phyloP scores from a whole-genome alignment of 2,888 invertebrate species.

The Cepaea hortensis region DNA sequence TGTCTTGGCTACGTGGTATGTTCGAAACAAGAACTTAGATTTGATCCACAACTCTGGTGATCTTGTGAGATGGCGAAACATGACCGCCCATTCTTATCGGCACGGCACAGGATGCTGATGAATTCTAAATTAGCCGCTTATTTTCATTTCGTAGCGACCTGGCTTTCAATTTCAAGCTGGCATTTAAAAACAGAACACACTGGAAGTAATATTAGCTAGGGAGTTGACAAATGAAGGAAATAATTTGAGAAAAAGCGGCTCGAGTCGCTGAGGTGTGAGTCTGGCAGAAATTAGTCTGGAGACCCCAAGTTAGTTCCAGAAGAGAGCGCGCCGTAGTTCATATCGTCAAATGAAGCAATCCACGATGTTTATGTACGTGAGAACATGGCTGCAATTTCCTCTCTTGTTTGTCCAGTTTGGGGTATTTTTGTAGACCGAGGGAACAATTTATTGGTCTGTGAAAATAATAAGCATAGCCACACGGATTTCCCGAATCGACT shows the following conservation, averaged over 20 bases:
- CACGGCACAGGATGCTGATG: too few species aligned
- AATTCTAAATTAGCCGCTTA: too few species aligned
- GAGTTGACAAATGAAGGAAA: not conserved
- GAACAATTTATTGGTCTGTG: not conserved
- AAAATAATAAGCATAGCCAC: too few species aligned
- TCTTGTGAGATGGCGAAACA: too few species aligned
- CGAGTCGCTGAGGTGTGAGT: not conserved
- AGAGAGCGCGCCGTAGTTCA: not conserved
- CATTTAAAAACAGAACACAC: not conserved
- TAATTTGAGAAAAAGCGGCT: not conserved
- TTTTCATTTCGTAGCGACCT: too few species aligned
- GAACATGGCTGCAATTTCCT: not conserved
- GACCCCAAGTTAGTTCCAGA: not conserved
- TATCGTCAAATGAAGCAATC: not conserved
- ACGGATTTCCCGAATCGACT: too few species aligned
- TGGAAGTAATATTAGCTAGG: not conserved
- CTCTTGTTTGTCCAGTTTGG: not conserved
- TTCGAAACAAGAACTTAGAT: too few species aligned
- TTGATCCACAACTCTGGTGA: too few species aligned
- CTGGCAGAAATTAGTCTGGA: not conserved
- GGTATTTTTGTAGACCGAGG: not conserved
- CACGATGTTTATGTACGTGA: not conserved
- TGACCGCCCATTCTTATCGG: too few species aligned
- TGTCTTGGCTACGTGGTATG: too few species aligned
- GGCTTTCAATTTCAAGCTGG: too few species aligned